Base-by-base conservation (phyloP, 2,113 vertebrate genomes). In the Pseudorhombus dupliciocellatus region DNA sequence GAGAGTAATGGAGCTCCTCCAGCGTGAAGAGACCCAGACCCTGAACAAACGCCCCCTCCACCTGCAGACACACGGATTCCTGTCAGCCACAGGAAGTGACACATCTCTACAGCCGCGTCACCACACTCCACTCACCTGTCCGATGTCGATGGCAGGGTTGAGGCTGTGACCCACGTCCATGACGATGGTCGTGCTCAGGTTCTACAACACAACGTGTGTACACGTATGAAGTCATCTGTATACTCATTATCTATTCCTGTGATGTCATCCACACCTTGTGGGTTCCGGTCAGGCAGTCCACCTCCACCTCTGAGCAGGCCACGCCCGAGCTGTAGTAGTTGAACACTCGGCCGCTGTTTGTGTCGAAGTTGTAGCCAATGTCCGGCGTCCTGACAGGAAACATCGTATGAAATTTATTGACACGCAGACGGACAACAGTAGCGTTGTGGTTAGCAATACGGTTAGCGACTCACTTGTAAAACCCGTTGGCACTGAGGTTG, bases 121-220 rank as follows among this genome's bases (percentile, higher is more conserved):
- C 2, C 14, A 61, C 6, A 2, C 11, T 42, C 2, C 18, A 58
- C 80, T 56, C 85, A 98, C 97, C 94, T 99, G 98, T 57, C 98
- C 98, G 46, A 99, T 96, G 75, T 99, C 97, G 11, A 99, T 94
- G 10, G 97, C 98, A 26, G 98, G 98, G 80, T 99, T 99, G 72
- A 99, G 90, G 66, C 97, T 99, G 72, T 87, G 92, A 9, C 98
- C 98, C 2, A 99, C 98, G 69, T 99, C 98, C 97, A 99, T 99
- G 67, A 99, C 97, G 1, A 99, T 95, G 68, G 97, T 95, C 16
- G 96, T 96, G 50, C 95, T 95, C 67, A 99, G 84, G 68, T 97
- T 98, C 98, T 99, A 57, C n/a, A 71, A 54, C 10, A 73, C 20
- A 21, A 50, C 20, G 7, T 3, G 8, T 3, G 48, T n/a, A n/a